A percentile compares a stretch with the other conserved stretches of the same genome.
Conservation (phyloP, 1,140 invertebrate genomes). For the Proales similis region DNA sequence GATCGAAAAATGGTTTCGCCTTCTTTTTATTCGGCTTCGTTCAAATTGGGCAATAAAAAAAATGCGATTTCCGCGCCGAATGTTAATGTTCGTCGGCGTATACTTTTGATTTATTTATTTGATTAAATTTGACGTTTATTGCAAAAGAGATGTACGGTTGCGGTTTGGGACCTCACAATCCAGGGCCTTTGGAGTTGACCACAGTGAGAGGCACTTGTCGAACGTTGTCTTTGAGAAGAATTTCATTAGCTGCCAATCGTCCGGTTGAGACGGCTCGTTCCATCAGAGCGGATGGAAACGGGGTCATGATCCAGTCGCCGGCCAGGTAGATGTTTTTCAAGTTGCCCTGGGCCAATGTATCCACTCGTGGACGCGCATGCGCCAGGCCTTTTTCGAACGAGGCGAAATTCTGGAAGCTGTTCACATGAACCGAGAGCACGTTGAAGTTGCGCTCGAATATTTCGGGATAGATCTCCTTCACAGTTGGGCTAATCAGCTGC, state of each 20-base stretch:
- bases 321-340: slow-evolving; percentile 36
- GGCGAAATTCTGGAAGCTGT: slow-evolving; percentile 37
- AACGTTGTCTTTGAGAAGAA: slow-evolving; percentile 26
- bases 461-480: slow-evolving; percentile 38
- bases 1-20: too few relatives aligned
- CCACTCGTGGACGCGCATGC: slow-evolving; percentile 8
- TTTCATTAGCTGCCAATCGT: slow-evolving; percentile 39
- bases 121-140: too few relatives aligned
- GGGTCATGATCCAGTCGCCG: slow-evolving; percentile 38
- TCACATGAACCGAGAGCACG: slow-evolving; percentile 29
- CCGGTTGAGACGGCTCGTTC: slow-evolving; percentile 39
- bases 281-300: slow-evolving; percentile 38
- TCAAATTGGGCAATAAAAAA: too few relatives aligned
- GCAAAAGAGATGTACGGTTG: too few relatives aligned
- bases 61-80: too few relatives aligned
- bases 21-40: too few relatives aligned
- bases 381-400: slow-evolving; percentile 35
- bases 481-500: slow-evolving; percentile 27
- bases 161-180: too few relatives aligned
- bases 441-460: slow-evolving; percentile 37
- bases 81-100: too few relatives aligned
- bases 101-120: too few relatives aligned
- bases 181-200: slow-evolving; percentile 36
- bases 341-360: background rate
- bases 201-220: slow-evolving; percentile 37